Evolutionary conservation across 1,140 invertebrate genomes (phyloP).

Genomic region (Tyrophagus putrescentiae): DNA sequence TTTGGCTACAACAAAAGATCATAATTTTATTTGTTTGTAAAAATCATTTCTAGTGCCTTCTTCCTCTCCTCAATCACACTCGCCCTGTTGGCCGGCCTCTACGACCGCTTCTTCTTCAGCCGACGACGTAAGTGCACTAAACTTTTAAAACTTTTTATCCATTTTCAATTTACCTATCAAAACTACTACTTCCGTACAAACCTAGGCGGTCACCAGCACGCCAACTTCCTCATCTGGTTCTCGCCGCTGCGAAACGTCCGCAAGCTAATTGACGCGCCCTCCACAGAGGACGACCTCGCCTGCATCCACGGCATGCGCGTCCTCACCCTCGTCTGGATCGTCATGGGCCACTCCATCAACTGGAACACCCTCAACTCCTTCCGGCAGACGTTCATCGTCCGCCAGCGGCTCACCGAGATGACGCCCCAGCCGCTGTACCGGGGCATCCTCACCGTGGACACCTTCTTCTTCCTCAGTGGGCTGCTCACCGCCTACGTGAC

Average conservation of each 20-base stretch:
- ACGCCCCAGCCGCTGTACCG: not conserved
- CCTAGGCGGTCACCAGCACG: too few species aligned
- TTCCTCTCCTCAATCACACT: too few species aligned
- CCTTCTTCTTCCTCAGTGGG: constrained; percentile 21
- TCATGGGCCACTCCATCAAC: constrained; percentile 59
- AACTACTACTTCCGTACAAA: too few species aligned
- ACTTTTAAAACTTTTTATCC: too few species aligned
- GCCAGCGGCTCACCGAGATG: not conserved
- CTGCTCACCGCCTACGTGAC: constrained; percentile 20
- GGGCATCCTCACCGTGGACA: constrained; percentile 20
- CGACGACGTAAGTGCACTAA: too few species aligned
- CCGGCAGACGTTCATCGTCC: not conserved
- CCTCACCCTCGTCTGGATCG: constrained; percentile 80
- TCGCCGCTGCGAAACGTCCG: not conserved
- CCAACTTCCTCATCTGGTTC: not conserved
- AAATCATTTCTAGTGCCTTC: too few species aligned
- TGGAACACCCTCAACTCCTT: constrained; percentile 3
- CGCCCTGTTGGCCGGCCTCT: too few species aligned
- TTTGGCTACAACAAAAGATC: too few species aligned
- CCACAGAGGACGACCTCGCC: not conserved
- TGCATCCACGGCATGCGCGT: constrained; percentile 57
- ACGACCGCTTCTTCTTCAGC: too few species aligned
- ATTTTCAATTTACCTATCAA: too few species aligned
- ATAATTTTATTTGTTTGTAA: too few species aligned
- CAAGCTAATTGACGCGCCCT: not conserved